Evolutionary conservation across 2,888 invertebrate genomes (phyloP).

Genomic region (Pemphredon lugubris): DNA sequence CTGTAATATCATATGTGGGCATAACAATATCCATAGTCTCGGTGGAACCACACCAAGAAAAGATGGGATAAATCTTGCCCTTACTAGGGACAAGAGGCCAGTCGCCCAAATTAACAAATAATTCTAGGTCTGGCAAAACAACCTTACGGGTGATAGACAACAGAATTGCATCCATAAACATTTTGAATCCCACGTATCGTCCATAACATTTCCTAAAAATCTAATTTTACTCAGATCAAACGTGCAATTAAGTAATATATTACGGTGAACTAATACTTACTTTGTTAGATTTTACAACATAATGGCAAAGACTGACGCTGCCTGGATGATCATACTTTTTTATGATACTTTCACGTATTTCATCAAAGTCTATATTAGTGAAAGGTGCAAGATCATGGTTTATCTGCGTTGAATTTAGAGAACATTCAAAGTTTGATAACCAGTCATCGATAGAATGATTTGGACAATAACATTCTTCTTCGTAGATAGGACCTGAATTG

Average conservation of each 20-base stretch:
- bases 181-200: conserved; percentile 96
- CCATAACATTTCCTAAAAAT: conserved; percentile 95
- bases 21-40: conserved; percentile 93
- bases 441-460: conserved; percentile 84
- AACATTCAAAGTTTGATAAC: conserved; percentile 87
- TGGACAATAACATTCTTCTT: conserved; percentile 94
- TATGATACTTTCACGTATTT: conserved; percentile 85
- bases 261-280: conserved; percentile 54
- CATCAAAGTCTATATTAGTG: conserved; percentile 86
- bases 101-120: conserved; percentile 96
- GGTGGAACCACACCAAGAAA: conserved; percentile 98
- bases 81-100: conserved; percentile 91
- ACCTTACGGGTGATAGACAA: conserved; percentile 91
- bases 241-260: not conserved
- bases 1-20: conserved; percentile 97
- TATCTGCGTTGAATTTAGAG: conserved; percentile 86
- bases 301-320: conserved; percentile 94
- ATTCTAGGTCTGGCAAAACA: conserved; percentile 91
- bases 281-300: conserved; percentile 90
- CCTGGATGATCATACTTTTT: conserved; percentile 89
- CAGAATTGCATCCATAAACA: conserved; percentile 95
- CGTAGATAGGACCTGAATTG: conserved; percentile 85
- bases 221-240: conserved; percentile 68
- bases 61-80: conserved; percentile 87
- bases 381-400: conserved; percentile 87